Evolutionary conservation across 2,888 invertebrate species (phyloP).

Genomic region (Campoletis raptor): DNA sequence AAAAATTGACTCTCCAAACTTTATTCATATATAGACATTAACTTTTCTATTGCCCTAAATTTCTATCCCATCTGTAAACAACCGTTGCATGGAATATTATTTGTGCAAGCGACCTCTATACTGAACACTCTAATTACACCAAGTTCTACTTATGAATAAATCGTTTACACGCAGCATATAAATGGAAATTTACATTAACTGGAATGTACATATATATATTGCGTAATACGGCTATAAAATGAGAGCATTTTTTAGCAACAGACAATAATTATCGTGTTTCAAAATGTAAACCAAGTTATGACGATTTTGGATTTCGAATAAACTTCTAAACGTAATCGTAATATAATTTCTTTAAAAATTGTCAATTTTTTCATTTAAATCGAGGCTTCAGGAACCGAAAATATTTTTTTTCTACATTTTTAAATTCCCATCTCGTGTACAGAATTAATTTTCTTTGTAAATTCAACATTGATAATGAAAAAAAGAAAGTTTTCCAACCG

Average conservation of each 20-base stretch:
- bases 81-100: not conserved
- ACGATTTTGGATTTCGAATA: not conserved
- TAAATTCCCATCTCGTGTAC: not conserved
- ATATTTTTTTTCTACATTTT: not conserved
- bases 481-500: not conserved
- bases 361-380: too few species aligned
- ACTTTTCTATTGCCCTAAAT: conserved; percentile 14
- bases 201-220: not conserved
- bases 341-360: not conserved
- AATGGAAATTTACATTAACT: not conserved
- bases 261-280: not conserved
- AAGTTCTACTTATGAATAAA: conserved; percentile 28
- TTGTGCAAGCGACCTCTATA: conserved; percentile 12
- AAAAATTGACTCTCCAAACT: not conserved
- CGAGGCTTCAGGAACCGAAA: too few species aligned
- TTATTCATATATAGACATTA: not conserved
- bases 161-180: conserved; percentile 27
- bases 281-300: not conserved
- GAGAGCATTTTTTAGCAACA: conserved; percentile 1
- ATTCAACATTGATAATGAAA: not conserved
- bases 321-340: not conserved
- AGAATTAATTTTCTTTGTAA: not conserved
- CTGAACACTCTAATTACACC: conserved; percentile 16
- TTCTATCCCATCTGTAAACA: not conserved
- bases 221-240: not conserved